Evolutionary conservation across 2,888 invertebrate species (phyloP).

Genomic region (Ormyrus rosae): DNA sequence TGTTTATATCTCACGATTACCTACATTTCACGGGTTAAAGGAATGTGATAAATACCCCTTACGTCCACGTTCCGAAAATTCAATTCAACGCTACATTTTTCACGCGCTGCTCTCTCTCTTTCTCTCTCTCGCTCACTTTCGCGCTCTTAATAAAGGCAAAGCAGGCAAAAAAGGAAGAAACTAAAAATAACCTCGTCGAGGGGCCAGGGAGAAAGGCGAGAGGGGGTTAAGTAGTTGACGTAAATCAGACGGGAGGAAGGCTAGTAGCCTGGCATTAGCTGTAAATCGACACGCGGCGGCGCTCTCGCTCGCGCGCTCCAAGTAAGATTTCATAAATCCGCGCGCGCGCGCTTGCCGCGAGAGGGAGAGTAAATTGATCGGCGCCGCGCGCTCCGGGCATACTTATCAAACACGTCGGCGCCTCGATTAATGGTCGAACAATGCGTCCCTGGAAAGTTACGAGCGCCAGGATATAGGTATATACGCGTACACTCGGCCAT

Average conservation of each 20-base stretch:
- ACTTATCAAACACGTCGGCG: slow-evolving; percentile 22
- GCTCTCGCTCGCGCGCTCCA: neutral
- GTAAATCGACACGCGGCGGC: slow-evolving; percentile 31
- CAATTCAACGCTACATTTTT: slow-evolving; percentile 20
- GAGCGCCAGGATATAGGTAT: neutral
- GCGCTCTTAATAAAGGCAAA: no score
- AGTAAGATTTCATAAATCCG: slow-evolving; percentile 48
- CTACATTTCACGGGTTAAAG: no score
- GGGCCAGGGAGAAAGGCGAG: neutral
- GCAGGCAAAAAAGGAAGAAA: no score
- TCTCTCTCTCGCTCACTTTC: no score
- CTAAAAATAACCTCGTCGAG: no score
- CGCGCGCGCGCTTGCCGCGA: no score
- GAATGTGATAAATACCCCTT: no score
- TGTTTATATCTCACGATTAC: no score
- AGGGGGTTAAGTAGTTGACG: slow-evolving; percentile 14
- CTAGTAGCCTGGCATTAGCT: slow-evolving; percentile 1
- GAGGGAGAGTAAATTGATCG: slow-evolving; percentile 31
- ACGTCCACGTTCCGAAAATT: neutral
- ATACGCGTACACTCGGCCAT: neutral
- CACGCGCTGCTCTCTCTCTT: neutral
- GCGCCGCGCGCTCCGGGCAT: neutral
- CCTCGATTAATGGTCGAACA: slow-evolving; percentile 17
- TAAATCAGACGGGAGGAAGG: slow-evolving; percentile 15
- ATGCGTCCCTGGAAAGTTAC: slow-evolving; percentile 25